These are phyloP conservation scores for Chelonus insularis DNA, from an alignment of 1,140 invertebrate genomes.

Conservation along the genomic window DNA sequence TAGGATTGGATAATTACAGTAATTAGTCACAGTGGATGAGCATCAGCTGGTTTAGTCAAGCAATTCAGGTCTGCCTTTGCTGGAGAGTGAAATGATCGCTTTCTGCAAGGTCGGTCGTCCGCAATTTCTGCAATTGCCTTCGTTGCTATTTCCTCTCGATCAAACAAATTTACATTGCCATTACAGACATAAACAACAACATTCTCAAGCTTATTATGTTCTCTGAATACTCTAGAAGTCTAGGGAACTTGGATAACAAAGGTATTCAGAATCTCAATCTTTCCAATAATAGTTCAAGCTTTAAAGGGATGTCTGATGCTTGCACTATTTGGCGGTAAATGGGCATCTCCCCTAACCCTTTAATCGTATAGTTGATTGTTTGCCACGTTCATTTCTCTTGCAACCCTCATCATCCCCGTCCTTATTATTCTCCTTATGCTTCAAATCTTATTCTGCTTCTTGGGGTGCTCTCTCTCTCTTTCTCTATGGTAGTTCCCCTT, in stretches of 20 bases:
- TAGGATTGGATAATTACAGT: slow-evolving; percentile 25
- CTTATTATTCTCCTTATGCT: not conserved
- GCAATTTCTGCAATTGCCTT: slow-evolving; percentile 8
- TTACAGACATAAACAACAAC: slow-evolving; percentile 2
- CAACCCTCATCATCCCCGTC: not conserved
- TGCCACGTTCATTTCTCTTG: not conserved
- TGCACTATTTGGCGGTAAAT: slow-evolving; percentile 15
- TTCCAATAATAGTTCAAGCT: not conserved
- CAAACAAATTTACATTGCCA: not conserved
- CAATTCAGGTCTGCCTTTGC: slow-evolving; percentile 5
- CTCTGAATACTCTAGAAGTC: not conserved
- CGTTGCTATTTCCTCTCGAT: not conserved
- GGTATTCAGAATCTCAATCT: not conserved
- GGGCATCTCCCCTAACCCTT: slow-evolving; percentile 1
- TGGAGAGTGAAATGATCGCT: not conserved
- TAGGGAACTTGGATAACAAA: not conserved
- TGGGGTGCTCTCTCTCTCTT: too few species aligned
- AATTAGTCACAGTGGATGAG: slow-evolving; percentile 22
- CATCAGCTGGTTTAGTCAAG: slow-evolving; percentile 1
- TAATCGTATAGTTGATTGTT: not conserved
- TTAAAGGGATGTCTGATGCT: not conserved
- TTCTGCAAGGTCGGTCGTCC: not conserved
- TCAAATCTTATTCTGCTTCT: not conserved
- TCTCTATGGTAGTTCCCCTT: not conserved
- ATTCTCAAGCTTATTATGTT: not conserved